Base-by-base conservation (phyloP, 2,888 invertebrate species). In the Rhamnusium bicolor region DNA sequence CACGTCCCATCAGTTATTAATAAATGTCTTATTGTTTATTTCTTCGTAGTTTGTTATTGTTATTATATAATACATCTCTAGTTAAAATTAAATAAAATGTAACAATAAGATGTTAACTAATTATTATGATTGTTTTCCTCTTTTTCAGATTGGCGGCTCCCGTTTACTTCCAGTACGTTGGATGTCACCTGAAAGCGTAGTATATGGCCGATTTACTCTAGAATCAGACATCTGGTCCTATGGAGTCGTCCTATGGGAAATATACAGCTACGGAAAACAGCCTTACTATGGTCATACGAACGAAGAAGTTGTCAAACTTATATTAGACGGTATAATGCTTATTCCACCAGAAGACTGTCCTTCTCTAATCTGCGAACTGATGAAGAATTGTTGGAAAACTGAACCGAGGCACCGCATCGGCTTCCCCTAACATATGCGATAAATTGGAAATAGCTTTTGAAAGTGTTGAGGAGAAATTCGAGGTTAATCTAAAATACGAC, bases 171-270 rank as follows among this genome's bases (percentile, higher is more conserved):
- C 98, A 0, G 94, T 98, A 0, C 91, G 98, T n/a, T 98, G 98
- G 98, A 97, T 98, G 97, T 94, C 97, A 0, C 96, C 96, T 0
- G 98, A 98, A 88, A 95, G 96, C 80, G 94, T 98, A 47, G 91
- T 96, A 75, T 97, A 95, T 84, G 96, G 96, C 21, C 92, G 95
- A 58, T 97, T 96, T 87, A 96, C 96, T 0, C 91, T 96, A 68
- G 96, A 97, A 88, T 96, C 96, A 0, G 98, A 98, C 86, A 94
- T 97, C 0, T 98, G 97, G 97, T 95, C 96, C 0, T 98, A 94
- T 85, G 98, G 97, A 0, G 95, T 98, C 1, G 94, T 97, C 4
- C 90, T 98, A 0, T 98, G 98, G 98, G 98, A 98, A 88, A 94
- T 97, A 70, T 98, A 95, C 89, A 95, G 95, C 79, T 93, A 93